These are phyloP conservation scores for Lasioglossum villosulum DNA, from an alignment of 2,888 invertebrate genomes.

Conservation along the genomic window DNA sequence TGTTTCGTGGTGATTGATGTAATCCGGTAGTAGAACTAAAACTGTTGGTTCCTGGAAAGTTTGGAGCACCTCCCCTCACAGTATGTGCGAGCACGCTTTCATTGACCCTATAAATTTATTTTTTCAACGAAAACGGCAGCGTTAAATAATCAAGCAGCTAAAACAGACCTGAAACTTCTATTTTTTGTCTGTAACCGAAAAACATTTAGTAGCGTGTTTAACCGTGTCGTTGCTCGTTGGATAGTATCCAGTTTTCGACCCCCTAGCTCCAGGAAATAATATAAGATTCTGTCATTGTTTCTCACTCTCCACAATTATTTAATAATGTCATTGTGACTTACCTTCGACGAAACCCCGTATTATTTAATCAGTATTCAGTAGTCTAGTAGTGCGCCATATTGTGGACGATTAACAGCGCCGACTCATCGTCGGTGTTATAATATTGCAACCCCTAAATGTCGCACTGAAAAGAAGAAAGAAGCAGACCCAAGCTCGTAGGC, in stretches of 20 bases:
- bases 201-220: not conserved
- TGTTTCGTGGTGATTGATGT: slow-evolving; percentile 51
- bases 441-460: slow-evolving; percentile 46
- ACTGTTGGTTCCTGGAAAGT: slow-evolving; percentile 39
- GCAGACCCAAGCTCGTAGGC: slow-evolving; percentile 73
- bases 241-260: not conserved
- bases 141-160: not conserved
- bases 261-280: not conserved
- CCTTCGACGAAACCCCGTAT: slow-evolving; percentile 8
- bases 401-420: slow-evolving; percentile 29
- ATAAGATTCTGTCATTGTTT: slow-evolving; percentile 29
- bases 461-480: slow-evolving; percentile 36
- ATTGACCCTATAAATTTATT: slow-evolving; percentile 25
- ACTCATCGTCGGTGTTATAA: slow-evolving; percentile 9
- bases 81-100: slow-evolving; percentile 44
- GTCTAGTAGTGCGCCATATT: slow-evolving; percentile 10
- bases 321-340: slow-evolving; percentile 34
- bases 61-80: slow-evolving; percentile 16
- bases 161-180: not conserved
- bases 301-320: slow-evolving; percentile 29
- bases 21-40: slow-evolving; percentile 20
- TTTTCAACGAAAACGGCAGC: not conserved
- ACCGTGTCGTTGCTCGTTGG: slow-evolving; percentile 30
- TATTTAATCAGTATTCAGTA: slow-evolving; percentile 30
- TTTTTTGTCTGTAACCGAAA: not conserved